These are phyloP conservation scores for Agriotes lineatus DNA, from an alignment of 2,888 invertebrate genomes.

Conservation along the genomic window DNA sequence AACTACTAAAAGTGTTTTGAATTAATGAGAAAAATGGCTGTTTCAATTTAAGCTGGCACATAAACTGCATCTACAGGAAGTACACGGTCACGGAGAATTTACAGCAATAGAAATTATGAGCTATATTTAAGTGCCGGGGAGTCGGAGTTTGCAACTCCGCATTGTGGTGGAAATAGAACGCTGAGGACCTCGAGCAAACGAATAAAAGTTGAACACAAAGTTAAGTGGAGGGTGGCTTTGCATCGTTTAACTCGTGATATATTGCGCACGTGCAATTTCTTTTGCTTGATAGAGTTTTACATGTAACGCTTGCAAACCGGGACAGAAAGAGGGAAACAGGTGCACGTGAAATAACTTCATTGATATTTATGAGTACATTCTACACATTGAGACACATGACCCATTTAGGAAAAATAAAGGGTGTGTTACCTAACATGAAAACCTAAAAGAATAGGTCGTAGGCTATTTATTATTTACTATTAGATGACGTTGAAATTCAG, in stretches of 20 bases:
- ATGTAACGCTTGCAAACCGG: constrained; percentile 7
- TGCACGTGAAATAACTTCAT: too few species aligned
- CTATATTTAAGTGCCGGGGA: constrained; percentile 52
- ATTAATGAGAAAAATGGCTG: constrained; percentile 61
- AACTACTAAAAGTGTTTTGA: constrained; percentile 57
- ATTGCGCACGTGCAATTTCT: constrained; percentile 32
- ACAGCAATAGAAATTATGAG: constrained; percentile 56
- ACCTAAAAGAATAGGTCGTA: too few species aligned
- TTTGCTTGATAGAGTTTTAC: constrained; percentile 8
- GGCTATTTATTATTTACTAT: too few species aligned
- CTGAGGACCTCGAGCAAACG: constrained; percentile 28
- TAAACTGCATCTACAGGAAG: constrained; percentile 54
- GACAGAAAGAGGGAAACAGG: too few species aligned
- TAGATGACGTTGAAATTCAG: too few species aligned
- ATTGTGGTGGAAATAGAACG: constrained; percentile 50
- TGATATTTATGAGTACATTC: too few species aligned
- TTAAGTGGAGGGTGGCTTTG: constrained; percentile 44
- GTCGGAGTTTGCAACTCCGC: constrained; percentile 46
- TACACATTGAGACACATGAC: too few species aligned
- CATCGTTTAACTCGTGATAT: constrained; percentile 44
- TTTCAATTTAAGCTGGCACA: constrained; percentile 56
- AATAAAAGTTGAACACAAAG: constrained; percentile 31
- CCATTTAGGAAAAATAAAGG: too few species aligned
- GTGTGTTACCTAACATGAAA: too few species aligned
- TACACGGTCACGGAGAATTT: constrained; percentile 59